Conservation (phyloP, 2,888 invertebrate genomes). For the Melikaiella ostensackeni region DNA sequence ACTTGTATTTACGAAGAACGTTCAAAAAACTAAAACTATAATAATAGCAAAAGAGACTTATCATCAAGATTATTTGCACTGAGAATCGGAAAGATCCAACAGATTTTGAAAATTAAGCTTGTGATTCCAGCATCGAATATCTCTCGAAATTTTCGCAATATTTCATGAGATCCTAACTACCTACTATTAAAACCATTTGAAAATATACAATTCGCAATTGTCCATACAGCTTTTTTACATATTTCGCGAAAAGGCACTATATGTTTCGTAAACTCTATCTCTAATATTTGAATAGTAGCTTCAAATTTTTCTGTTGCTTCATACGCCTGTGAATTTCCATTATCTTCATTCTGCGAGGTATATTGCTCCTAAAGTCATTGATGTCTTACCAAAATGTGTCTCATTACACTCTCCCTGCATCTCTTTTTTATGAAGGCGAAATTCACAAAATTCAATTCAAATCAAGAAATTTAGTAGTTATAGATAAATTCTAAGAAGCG, state of each 20-base stretch:
- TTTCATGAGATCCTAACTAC: neutral
- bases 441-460: too few relatives aligned
- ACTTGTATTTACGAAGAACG: neutral
- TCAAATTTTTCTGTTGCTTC: constrained; percentile 1
- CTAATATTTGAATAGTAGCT: constrained; percentile 1
- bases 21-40: neutral
- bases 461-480: too few relatives aligned
- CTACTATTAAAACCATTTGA: neutral
- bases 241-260: constrained; percentile 15
- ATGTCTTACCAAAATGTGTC: constrained; percentile 71
- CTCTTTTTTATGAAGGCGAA: constrained; percentile 76
- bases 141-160: neutral
- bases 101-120: neutral
- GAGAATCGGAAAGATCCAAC: neutral
- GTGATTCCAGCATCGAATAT: neutral
- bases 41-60: neutral
- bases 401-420: constrained; percentile 71
- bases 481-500: too few relatives aligned
- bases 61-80: neutral
- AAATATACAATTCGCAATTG: neutral
- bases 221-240: neutral
- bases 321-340: constrained; percentile 18
- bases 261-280: constrained; percentile 22
- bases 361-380: constrained; percentile 79
- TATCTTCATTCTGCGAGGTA: constrained; percentile 17